Percentiles rank a stretch among this genome's conserved stretches.
These are phyloP conservation scores for Avahi laniger DNA, from an alignment of 2,797 vertebrate genomes.

Conservation along the genomic window DNA sequence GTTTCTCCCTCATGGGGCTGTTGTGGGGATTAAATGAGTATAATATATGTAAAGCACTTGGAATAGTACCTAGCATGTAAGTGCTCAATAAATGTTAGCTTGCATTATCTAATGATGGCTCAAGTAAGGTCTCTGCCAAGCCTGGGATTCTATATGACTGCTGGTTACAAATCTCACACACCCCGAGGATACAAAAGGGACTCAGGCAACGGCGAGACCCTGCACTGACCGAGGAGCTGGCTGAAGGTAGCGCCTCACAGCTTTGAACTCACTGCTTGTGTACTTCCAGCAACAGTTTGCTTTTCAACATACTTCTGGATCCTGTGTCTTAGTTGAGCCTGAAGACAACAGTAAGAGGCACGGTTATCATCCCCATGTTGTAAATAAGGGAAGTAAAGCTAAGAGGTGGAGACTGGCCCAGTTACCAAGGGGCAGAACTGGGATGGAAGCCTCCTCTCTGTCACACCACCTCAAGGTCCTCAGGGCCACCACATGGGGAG, in stretches of 20 bases:
- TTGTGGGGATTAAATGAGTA: not conserved
- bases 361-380: not conserved
- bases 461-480: not conserved
- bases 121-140: not conserved
- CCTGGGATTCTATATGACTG: not conserved
- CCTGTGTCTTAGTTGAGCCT: not conserved
- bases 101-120: constrained; percentile 2
- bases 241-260: not conserved
- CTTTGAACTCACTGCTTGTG: not conserved
- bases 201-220: not conserved
- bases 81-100: constrained; percentile 17
- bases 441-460: not conserved
- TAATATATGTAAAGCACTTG: not conserved
- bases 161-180: not conserved
- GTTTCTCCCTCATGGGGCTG: not conserved
- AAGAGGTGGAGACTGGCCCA: not conserved
- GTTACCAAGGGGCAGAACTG: not conserved
- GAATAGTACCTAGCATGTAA: not conserved
- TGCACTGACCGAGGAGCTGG: not conserved
- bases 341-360: not conserved
- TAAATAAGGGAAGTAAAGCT: not conserved
- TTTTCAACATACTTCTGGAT: not conserved
- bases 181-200: not conserved
- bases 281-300: not conserved
- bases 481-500: not conserved